Conservation (phyloP, 2,888 invertebrate genomes). For the Tachystola acroxantha region DNA sequence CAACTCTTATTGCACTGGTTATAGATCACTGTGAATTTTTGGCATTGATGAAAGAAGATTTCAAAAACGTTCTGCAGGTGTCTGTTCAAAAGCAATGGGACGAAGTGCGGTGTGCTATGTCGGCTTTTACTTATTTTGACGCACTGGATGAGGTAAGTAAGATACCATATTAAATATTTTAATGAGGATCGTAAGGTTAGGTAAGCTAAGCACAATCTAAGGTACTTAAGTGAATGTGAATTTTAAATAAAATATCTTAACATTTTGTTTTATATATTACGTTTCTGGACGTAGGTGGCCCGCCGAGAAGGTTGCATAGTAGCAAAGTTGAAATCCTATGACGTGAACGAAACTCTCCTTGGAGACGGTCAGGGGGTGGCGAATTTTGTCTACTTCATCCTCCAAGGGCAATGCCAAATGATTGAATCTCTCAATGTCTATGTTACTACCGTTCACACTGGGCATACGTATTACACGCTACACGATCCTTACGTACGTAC, state of each 20-base stretch:
- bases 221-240: background rate
- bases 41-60: conserved; percentile 79
- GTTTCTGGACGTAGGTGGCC: conserved; percentile 67
- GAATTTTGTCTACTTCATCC: conserved; percentile 75
- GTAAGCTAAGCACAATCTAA: background rate
- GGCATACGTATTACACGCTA: conserved; percentile 58
- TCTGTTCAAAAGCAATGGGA: conserved; percentile 81
- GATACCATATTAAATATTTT: too few relatives aligned
- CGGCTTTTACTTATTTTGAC: conserved; percentile 81
- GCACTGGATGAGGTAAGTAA: conserved; percentile 70
- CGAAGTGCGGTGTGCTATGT: conserved; percentile 76
- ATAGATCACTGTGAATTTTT: conserved; percentile 80
- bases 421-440: conserved; percentile 76
- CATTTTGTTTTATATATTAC: too few relatives aligned
- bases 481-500: conserved; percentile 63
- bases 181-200: too few relatives aligned
- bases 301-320: conserved; percentile 82
- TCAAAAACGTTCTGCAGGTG: conserved; percentile 78
- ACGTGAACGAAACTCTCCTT: conserved; percentile 72
- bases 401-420: conserved; percentile 79
- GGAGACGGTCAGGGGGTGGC: conserved; percentile 70
- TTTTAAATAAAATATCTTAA: conserved; percentile 14
- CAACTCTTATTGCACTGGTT: too few relatives aligned
- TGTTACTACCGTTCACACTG: conserved; percentile 29
- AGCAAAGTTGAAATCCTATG: conserved; percentile 78